Conservation (phyloP, 2,113 vertebrate species). For the Oxyura jamaicensis region DNA sequence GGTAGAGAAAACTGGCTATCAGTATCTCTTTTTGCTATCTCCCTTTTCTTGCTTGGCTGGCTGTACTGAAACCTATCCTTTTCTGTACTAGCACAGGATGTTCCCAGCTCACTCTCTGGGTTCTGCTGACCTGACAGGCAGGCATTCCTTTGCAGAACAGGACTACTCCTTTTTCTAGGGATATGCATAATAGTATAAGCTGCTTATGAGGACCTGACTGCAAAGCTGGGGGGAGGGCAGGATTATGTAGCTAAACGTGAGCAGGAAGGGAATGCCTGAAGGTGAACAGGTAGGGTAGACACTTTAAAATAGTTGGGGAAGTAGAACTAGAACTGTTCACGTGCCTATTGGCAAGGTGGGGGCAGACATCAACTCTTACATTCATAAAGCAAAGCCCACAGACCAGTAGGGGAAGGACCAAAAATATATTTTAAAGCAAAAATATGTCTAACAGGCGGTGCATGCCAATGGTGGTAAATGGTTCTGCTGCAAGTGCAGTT, state of each 20-base stretch:
- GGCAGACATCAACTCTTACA: background rate
- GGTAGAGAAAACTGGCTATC: constrained; percentile 78
- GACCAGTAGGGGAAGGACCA: background rate
- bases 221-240: constrained; percentile 10
- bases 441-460: background rate
- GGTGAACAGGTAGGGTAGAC: constrained; percentile 12
- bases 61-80: background rate
- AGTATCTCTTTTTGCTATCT: background rate
- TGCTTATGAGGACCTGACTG: constrained; percentile 19
- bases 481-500: background rate
- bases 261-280: background rate
- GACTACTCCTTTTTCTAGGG: constrained; percentile 34
- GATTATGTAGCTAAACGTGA: constrained; percentile 45
- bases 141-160: background rate
- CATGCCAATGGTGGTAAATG: background rate
- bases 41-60: background rate
- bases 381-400: background rate
- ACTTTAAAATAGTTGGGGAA: background rate
- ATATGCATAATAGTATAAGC: constrained; percentile 42
- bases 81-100: background rate
- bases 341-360: background rate
- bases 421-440: background rate
- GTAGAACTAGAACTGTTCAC: background rate
- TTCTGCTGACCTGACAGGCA: constrained; percentile 23
- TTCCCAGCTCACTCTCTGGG: background rate